These are phyloP conservation scores for Drosophila borborema DNA, from an alignment of 2,888 invertebrate genomes.

Conservation along the genomic window DNA sequence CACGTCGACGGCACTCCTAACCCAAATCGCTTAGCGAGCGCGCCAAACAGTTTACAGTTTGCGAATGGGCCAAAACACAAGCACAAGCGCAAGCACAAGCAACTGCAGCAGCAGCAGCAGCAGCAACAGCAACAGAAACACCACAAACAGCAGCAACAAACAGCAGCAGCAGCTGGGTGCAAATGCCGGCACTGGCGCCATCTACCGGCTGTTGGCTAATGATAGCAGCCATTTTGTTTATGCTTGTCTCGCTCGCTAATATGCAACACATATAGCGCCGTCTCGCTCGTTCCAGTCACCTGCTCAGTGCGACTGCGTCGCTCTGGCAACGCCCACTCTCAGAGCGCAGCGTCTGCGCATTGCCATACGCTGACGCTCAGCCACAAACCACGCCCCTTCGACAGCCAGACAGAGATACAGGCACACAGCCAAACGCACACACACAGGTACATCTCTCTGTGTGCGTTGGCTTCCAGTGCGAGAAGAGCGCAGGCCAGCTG, in stretches of 20 bases:
- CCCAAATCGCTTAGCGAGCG: conserved; percentile 79
- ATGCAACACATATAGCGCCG: conserved; percentile 34
- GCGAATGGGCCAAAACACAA: conserved; percentile 59
- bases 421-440: conserved; percentile 19
- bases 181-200: conserved; percentile 79
- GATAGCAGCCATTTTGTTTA: conserved; percentile 85
- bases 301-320: conserved; percentile 74
- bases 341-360: conserved; percentile 71
- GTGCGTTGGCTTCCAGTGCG: conserved; percentile 23
- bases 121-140: conserved; percentile 32
- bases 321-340: conserved; percentile 78
- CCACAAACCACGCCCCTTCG: conserved; percentile 59
- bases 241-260: conserved; percentile 65
- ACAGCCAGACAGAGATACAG: conserved; percentile 48
- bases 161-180: conserved; percentile 34
- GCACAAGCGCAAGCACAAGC: conserved; percentile 10
- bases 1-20: conserved; percentile 70
- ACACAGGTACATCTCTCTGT: conserved; percentile 8
- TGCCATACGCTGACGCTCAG: conserved; percentile 48
- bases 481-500: conserved; percentile 35
- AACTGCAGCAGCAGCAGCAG: conserved; percentile 10
- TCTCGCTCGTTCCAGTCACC: conserved; percentile 77
- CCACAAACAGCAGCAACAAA: conserved; percentile 26
- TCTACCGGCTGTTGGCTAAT: conserved; percentile 78
- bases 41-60: conserved; percentile 73